Base-by-base conservation (phyloP, 2,888 invertebrate species). In the Alcis repandata region DNA sequence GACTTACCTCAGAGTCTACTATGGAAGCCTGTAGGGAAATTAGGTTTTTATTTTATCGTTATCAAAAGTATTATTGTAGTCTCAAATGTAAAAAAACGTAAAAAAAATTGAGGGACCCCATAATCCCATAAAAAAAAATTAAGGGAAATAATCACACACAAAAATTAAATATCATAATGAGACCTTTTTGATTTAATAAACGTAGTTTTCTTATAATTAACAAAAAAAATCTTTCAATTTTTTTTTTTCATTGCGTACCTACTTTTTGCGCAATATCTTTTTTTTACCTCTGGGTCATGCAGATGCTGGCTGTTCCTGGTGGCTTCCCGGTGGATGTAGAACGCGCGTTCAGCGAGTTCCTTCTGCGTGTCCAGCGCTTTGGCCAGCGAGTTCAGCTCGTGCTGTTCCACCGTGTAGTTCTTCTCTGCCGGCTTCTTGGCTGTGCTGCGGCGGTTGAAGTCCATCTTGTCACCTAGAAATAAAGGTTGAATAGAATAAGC, bases 301-400 rank as follows among this genome's bases (percentile, higher is more conserved):
- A 91, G 83, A 65, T 91, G 92, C 60, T 92, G 88, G 76, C 92
- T 94, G 71, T 90, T 92, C 77, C 94, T 92, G 3, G 95, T 94
- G 17, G 95, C 95, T 64, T 94, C 94, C 9, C 91, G 88, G 85
- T 97, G 97, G 70, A 97, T 95, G 73, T 90, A 89, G 83, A 95
- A 94, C 1, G 96, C 96, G 63, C 95, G 94, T 3, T 92, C 88
- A 0, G 96, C 96, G 72, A 97, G 86, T 70, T 94, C 92, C 89
- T 97, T 97, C 88, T 97, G 95, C 0, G 94, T 95, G 81, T 97
- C 97, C 72, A 97, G 90, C 1, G 97, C 97, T 71, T 95, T 95
- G 1, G 96, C 96, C 65, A 98, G 87, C 20, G 97, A 95, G 74
- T 95, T 94, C 58, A 97, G 74, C 87, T 97, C 97, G 72, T 94